phyloP scores from a whole-genome alignment of 2,888 invertebrate species.

The Pollenia labialis region DNA sequence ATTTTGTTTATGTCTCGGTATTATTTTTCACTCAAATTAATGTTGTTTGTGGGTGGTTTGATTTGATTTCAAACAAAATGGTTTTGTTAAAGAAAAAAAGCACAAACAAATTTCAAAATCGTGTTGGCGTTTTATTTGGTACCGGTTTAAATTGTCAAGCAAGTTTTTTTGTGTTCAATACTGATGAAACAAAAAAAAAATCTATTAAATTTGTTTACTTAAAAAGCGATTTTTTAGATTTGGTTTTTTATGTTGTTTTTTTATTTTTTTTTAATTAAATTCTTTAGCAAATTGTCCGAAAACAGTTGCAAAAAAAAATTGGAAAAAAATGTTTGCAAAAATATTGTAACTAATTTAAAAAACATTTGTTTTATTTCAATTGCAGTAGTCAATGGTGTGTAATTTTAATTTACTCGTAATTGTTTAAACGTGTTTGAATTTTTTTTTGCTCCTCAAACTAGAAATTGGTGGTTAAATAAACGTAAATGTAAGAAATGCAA shows the following conservation, averaged over 20 bases:
- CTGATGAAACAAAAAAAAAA: conserved; percentile 8
- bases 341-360: conserved; percentile 54
- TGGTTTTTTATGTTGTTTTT: not conserved
- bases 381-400: conserved; percentile 45
- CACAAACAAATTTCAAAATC: conserved; percentile 7
- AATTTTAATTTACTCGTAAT: conserved; percentile 72
- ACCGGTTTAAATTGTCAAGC: conserved; percentile 46
- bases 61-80: conserved; percentile 50
- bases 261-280: conserved; percentile 27
- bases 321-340: conserved; percentile 4
- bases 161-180: not conserved
- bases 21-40: conserved; percentile 40
- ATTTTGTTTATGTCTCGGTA: conserved; percentile 6
- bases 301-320: conserved; percentile 42
- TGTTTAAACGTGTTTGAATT: conserved; percentile 65
- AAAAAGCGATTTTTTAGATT: not conserved
- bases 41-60: conserved; percentile 58
- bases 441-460: not conserved
- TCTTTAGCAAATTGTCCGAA: conserved; percentile 35
- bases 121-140: conserved; percentile 45
- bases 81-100: conserved; percentile 32
- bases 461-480: not conserved
- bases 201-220: conserved; percentile 17
- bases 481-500: not conserved
- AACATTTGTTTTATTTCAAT: conserved; percentile 55